Conservation (phyloP, 2,797 vertebrate species). For the Pantherophis alleghaniensis region DNA sequence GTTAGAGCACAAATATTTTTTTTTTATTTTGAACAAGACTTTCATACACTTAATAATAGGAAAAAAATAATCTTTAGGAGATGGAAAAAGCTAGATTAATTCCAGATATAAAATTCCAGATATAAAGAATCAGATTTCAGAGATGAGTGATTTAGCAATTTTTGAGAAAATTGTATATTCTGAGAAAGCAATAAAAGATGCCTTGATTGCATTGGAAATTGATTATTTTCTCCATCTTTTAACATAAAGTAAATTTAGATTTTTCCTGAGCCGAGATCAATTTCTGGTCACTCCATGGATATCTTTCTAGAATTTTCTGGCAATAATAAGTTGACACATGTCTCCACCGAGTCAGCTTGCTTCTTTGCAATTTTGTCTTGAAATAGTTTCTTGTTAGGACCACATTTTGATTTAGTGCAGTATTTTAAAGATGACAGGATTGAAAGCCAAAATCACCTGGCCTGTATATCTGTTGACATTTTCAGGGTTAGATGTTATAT, state of each 20-base stretch:
- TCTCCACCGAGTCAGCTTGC: not conserved
- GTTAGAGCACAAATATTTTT: not conserved
- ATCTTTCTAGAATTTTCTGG: not conserved
- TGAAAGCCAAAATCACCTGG: not conserved
- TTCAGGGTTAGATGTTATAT: not conserved
- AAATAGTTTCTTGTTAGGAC: not conserved
- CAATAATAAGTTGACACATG: not conserved
- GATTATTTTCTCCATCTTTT: conserved; percentile 18
- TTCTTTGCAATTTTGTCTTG: conserved; percentile 11
- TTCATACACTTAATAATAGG: not conserved
- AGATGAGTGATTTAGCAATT: not conserved
- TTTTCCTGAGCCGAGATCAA: not conserved
- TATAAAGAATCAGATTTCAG: not conserved
- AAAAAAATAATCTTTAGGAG: not conserved
- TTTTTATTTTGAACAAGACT: not conserved
- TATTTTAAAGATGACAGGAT: not conserved
- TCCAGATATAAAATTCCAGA: not conserved
- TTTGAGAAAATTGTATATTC: not conserved
- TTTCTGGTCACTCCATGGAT: not conserved
- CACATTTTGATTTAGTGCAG: not conserved
- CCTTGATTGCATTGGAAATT: not conserved
- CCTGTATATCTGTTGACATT: not conserved
- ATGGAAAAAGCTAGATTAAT: not conserved
- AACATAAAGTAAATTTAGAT: conserved; percentile 26
- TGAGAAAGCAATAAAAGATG: conserved; percentile 24